A percentile compares a stretch with the other conserved stretches of the same genome.
These are phyloP conservation scores for Druceiella hillmani DNA, from an alignment of 2,888 invertebrate genomes.

Conservation along the genomic window DNA sequence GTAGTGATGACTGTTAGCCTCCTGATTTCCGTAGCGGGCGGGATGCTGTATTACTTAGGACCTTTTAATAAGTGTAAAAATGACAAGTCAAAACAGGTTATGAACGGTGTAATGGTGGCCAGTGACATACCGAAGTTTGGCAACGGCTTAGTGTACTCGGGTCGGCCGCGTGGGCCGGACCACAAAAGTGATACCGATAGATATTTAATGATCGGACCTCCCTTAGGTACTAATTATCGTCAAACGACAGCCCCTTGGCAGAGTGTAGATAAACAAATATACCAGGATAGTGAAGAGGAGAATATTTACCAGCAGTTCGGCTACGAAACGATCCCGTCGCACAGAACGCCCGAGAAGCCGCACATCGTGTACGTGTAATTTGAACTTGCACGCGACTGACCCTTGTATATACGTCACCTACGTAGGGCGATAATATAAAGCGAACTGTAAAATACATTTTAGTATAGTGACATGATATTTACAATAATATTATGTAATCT, in stretches of 20 bases:
- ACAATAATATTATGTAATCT: too few relatives aligned
- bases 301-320: conserved; percentile 51
- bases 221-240: conserved; percentile 49
- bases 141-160: conserved; percentile 47
- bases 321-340: conserved; percentile 49
- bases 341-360: conserved; percentile 51
- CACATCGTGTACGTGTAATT: conserved; percentile 58
- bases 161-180: conserved; percentile 44
- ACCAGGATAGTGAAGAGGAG: conserved; percentile 47
- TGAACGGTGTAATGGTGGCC: conserved; percentile 50
- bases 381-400: too few relatives aligned
- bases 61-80: conserved; percentile 50
- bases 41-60: conserved; percentile 48
- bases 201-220: conserved; percentile 49
- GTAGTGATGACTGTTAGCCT: conserved; percentile 50
- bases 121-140: conserved; percentile 48
- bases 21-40: conserved; percentile 48
- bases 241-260: conserved; percentile 50
- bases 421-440: too few relatives aligned
- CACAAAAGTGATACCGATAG: conserved; percentile 47
- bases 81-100: conserved; percentile 49
- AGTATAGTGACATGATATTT: too few relatives aligned
- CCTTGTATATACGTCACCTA: too few relatives aligned
- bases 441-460: too few relatives aligned
- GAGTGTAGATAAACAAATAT: conserved; percentile 47